Evolutionary conservation across 2,113 vertebrate genomes (phyloP), one percentile per base, ranked within the genome.

Genomic region (Hippolais icterina): DNA sequence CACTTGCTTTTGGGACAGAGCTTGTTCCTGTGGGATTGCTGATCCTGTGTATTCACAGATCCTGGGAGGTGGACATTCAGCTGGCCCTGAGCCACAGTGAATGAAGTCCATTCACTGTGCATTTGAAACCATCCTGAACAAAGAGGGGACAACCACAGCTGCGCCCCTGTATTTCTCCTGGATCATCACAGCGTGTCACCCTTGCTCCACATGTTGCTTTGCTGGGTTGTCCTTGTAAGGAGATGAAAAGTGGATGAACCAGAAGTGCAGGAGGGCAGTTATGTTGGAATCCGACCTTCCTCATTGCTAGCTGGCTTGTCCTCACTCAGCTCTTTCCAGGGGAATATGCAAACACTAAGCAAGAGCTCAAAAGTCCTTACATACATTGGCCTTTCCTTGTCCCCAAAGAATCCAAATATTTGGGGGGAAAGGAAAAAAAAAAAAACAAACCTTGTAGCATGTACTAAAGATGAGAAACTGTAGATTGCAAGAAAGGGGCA

Each of bases 201-300:
- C 83, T 94, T 71, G 80, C 76, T 92, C 86, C 42, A 14, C 0
- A 2, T 6, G 12, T 28, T 27, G 7, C 42, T 42, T 44, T 15
- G 19, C 8, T 3, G 6, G 12, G 16, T 11, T 77, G 83, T 42
- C 65, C 25, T 74, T 81, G 33, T 64, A 21, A 71, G 86, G 76
- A 52, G 35, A 25, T 28, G 33, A 39, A 81, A 92, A 75, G 65
- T 28, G 7, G 7, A 4, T 14, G 21, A n/a, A 27, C 12, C 46
- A 53, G 33, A 6, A 37, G 52, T 0, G 1, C 0, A 9, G 15
- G 2, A 2, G 28, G 61, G 27, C 3, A 23, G 10, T 15, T 57
- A 4, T 12, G 28, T 2, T 39, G 52, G 60, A 74, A 44, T 61
- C 20, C 44, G 12, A 41, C 37, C 41, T 68, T 28, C 37, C 37